Conservation (phyloP, 2,113 vertebrate species). For the Ceyx cyanopectus region DNA sequence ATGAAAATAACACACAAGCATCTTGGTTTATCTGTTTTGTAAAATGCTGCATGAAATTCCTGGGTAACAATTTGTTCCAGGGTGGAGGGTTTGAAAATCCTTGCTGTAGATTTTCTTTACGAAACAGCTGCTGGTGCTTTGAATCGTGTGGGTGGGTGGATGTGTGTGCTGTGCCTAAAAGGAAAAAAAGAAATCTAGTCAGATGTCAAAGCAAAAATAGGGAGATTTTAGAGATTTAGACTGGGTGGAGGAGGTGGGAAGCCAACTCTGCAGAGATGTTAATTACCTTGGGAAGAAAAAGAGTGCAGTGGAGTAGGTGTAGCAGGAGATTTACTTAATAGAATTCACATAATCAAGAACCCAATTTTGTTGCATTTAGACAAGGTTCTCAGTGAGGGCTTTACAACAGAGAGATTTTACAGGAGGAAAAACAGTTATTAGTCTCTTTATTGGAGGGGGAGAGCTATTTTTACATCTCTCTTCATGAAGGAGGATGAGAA, state of each 20-base stretch:
- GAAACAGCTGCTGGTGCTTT: slow-evolving; percentile 60
- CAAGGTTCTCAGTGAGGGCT: slow-evolving; percentile 4
- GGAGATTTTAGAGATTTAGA: slow-evolving; percentile 59
- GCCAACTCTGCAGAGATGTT: slow-evolving; percentile 41
- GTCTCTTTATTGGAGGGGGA: background rate
- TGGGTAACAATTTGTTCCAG: slow-evolving; percentile 45
- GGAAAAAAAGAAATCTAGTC: slow-evolving; percentile 30
- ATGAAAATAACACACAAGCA: background rate
- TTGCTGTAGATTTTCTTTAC: slow-evolving; percentile 34
- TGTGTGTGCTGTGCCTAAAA: slow-evolving; percentile 64
- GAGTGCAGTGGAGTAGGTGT: slow-evolving; percentile 43
- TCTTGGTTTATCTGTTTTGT: background rate
- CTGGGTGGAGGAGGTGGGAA: slow-evolving; percentile 54
- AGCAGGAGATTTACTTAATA: slow-evolving; percentile 53
- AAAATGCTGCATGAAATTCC: slow-evolving; percentile 31
- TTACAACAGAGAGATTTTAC: slow-evolving; percentile 45
- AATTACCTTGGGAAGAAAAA: slow-evolving; percentile 64
- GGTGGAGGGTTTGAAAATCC: background rate
- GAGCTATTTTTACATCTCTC: slow-evolving; percentile 24
- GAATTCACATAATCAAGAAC: slow-evolving; percentile 48
- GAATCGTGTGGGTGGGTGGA: slow-evolving; percentile 44
- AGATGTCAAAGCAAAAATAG: slow-evolving; percentile 72
- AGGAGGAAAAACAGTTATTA: slow-evolving; percentile 58
- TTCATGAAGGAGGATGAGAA: background rate
- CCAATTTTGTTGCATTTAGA: slow-evolving; percentile 31